These are phyloP conservation scores for Diploscapter pachys DNA, from an alignment of 1,140 invertebrate species.

Conservation along the genomic window DNA sequence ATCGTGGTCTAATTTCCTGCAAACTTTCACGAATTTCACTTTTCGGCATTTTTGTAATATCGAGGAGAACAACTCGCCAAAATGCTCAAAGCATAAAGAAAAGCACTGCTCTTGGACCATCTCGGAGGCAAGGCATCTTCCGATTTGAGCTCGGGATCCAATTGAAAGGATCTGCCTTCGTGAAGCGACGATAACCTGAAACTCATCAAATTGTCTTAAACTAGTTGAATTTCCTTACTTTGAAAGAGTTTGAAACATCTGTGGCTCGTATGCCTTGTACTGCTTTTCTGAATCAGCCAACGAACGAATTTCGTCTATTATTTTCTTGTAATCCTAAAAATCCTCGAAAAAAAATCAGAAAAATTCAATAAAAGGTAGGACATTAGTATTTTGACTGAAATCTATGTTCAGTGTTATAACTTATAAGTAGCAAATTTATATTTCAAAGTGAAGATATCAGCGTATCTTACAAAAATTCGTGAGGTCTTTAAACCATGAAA, in stretches of 20 bases:
- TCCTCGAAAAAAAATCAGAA: no score
- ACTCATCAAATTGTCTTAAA: not conserved
- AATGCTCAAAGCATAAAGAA: constrained; percentile 57
- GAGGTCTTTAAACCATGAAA: not conserved
- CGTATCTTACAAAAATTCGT: not conserved
- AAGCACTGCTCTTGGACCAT: constrained; percentile 50
- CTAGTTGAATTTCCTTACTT: not conserved
- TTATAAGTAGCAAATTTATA: no score
- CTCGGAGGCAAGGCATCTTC: constrained; percentile 26
- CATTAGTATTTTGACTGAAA: no score
- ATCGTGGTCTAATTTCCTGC: not conserved
- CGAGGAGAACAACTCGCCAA: constrained; percentile 30
- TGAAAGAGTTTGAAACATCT: not conserved
- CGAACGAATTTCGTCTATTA: constrained; percentile 3
- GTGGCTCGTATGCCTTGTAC: not conserved
- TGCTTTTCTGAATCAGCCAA: not conserved
- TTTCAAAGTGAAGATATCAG: no score
- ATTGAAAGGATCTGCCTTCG: constrained; percentile 3
- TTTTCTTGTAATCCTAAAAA: constrained; percentile 20
- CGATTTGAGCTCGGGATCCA: not conserved
- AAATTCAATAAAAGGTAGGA: no score
- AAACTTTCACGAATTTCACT: not conserved
- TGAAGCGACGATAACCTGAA: constrained; percentile 1
- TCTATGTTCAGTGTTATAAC: no score
- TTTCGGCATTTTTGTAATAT: not conserved